These are phyloP conservation scores for Butorides virescens DNA, from an alignment of 2,113 vertebrate genomes.

Conservation along the genomic window DNA sequence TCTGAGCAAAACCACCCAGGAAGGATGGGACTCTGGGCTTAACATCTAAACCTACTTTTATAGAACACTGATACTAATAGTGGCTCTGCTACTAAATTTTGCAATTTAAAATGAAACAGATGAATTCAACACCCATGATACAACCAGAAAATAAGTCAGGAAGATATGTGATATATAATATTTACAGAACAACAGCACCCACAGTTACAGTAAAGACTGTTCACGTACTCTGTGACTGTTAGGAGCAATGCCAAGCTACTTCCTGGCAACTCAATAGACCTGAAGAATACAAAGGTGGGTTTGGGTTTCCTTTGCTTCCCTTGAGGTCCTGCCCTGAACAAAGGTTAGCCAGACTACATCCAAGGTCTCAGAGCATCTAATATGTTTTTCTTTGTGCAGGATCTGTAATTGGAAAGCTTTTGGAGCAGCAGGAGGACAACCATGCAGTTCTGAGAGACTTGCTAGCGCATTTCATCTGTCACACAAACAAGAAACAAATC, in stretches of 20 bases:
- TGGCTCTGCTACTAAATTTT: background rate
- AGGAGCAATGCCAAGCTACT: background rate
- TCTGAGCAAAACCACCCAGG: background rate
- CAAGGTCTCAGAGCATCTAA: background rate
- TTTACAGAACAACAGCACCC: background rate
- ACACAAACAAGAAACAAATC: constrained; percentile 31
- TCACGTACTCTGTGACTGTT: background rate
- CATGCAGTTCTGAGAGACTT: background rate
- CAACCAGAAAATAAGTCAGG: background rate
- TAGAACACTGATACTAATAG: background rate
- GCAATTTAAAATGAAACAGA: background rate
- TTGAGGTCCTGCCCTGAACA: background rate
- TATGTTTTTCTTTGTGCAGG: background rate
- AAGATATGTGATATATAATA: background rate
- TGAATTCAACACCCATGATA: background rate
- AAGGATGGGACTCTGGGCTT: background rate
- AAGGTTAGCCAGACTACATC: background rate
- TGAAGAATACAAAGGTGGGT: background rate
- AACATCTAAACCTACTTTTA: background rate
- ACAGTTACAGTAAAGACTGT: background rate
- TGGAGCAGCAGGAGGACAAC: background rate
- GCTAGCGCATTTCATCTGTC: background rate
- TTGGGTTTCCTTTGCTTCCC: background rate
- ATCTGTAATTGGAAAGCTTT: background rate
- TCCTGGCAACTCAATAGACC: background rate